These are phyloP conservation scores for Cerceris rybyensis DNA, from an alignment of 2,888 invertebrate genomes.

Conservation along the genomic window DNA sequence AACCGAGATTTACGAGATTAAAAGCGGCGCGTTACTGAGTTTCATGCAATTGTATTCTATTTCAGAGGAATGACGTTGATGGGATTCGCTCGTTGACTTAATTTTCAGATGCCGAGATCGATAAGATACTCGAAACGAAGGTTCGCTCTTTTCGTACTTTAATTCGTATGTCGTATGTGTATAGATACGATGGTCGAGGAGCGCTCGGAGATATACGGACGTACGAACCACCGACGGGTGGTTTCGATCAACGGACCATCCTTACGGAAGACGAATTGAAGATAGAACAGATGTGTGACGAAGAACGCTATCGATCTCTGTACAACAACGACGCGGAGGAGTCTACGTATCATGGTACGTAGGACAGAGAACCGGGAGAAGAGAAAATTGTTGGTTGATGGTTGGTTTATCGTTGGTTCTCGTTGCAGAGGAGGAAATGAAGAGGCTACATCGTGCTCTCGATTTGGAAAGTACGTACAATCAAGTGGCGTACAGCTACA, in stretches of 20 bases:
- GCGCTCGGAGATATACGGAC: constrained; percentile 92
- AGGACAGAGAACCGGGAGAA: neutral
- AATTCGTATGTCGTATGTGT: constrained; percentile 75
- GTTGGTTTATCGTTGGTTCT: neutral
- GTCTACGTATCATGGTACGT: constrained; percentile 91
- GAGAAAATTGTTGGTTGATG: no score
- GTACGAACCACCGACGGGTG: constrained; percentile 91
- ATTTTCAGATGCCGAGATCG: constrained; percentile 70
- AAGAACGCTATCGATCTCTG: constrained; percentile 95
- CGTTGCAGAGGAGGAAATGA: constrained; percentile 93
- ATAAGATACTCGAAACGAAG: constrained; percentile 42
- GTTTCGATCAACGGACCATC: constrained; percentile 86
- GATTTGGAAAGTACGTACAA: constrained; percentile 84
- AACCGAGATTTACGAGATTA: neutral
- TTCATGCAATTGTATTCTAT: constrained; percentile 62
- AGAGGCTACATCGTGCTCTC: constrained; percentile 90
- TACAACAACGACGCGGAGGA: constrained; percentile 94
- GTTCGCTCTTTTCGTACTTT: constrained; percentile 56
- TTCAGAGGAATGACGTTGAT: constrained; percentile 68
- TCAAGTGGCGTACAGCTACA: constrained; percentile 91
- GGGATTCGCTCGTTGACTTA: constrained; percentile 64
- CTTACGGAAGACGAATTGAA: constrained; percentile 89
- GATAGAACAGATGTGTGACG: constrained; percentile 96
- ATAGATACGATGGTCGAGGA: constrained; percentile 97
- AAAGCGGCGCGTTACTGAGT: constrained; percentile 27